phyloP scores from a whole-genome alignment of 1,140 invertebrate genomes.

The Drosophila sproati region DNA sequence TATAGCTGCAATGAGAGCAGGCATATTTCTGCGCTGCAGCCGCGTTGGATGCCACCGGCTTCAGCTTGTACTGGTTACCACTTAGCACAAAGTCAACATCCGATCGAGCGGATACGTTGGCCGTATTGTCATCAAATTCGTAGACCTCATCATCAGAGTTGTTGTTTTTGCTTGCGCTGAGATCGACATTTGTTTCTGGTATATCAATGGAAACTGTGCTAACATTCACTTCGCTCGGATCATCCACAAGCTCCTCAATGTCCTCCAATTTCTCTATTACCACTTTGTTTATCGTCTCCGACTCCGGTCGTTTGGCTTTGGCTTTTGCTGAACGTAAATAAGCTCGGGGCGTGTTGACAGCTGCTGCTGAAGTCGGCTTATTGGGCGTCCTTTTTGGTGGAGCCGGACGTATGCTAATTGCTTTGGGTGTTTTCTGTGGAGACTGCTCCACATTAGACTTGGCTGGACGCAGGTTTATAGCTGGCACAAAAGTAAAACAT shows the following conservation, averaged over 20 bases:
- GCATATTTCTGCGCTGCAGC: conserved; percentile 90
- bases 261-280: conserved; percentile 42
- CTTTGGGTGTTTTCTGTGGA: conserved; percentile 15
- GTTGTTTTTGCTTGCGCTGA: neutral
- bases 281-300: conserved; percentile 14
- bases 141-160: conserved; percentile 57
- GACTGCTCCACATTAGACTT: conserved; percentile 31
- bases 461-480: conserved; percentile 63
- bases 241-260: conserved; percentile 45
- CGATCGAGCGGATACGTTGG: conserved; percentile 84
- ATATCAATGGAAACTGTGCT: neutral
- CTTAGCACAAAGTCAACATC: conserved; percentile 47
- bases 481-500: conserved; percentile 11
- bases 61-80: conserved; percentile 50
- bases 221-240: conserved; percentile 3
- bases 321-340: conserved; percentile 24
- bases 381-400: conserved; percentile 8
- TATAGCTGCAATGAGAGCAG: conserved; percentile 96
- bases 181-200: conserved; percentile 18
- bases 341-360: neutral
- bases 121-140: conserved; percentile 86
- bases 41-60: conserved; percentile 72
- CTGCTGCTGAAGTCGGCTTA: conserved; percentile 2
- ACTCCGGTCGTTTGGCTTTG: conserved; percentile 4
- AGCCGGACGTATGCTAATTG: conserved; percentile 53